phyloP scores from a whole-genome alignment of 1,140 invertebrate genomes.

The Neodiprion virginianus region DNA sequence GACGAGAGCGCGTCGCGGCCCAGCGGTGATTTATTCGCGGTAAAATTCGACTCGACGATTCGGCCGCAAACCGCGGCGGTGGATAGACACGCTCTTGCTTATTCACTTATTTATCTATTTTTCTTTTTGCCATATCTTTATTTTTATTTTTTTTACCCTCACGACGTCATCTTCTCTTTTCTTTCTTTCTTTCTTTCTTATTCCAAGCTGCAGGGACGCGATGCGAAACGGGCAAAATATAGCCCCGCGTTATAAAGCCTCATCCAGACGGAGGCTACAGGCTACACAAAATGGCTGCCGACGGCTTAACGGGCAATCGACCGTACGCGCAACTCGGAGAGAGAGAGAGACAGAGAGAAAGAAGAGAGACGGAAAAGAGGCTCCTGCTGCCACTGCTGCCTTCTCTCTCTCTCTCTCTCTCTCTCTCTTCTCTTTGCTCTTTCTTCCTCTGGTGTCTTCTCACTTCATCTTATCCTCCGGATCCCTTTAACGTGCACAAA shows the following conservation, averaged over 20 bases:
- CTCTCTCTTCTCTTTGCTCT: constrained; percentile 18
- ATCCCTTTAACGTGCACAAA: background rate
- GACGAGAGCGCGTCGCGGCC: too few species aligned
- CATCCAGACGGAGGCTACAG: constrained; percentile 24
- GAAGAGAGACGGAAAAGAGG: background rate
- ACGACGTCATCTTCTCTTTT: background rate
- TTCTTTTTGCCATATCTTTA: background rate
- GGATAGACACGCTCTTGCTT: too few species aligned
- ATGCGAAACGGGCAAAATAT: background rate
- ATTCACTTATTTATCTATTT: background rate
- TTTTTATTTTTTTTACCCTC: background rate
- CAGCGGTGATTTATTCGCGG: too few species aligned
- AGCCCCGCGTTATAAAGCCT: background rate
- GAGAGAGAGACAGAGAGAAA: constrained; percentile 6
- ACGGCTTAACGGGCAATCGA: constrained; percentile 45
- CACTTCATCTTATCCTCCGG: constrained; percentile 8
- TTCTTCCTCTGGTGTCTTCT: background rate
- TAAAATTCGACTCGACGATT: too few species aligned
- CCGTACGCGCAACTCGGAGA: constrained; percentile 42
- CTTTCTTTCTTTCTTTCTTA: background rate
- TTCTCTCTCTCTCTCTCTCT: constrained; percentile 25
- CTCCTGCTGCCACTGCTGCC: background rate
- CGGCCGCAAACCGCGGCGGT: too few species aligned
- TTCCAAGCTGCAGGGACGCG: background rate
- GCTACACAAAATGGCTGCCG: constrained; percentile 56